Base-by-base conservation (phyloP, 2,888 invertebrate genomes). In the Liodrosophila aerea region DNA sequence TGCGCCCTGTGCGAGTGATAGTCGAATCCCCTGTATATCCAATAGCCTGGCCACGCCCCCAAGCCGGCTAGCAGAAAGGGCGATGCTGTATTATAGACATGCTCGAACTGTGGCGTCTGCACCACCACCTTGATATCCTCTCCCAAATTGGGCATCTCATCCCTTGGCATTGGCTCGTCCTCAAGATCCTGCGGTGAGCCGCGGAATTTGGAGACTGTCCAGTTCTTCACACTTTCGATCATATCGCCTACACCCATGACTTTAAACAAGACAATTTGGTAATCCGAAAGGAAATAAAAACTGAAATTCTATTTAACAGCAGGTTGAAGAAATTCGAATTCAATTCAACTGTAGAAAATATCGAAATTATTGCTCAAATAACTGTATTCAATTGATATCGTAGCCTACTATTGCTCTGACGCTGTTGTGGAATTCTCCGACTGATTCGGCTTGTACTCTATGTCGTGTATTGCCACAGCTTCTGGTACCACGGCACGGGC, bases 21-120 rank as follows among this genome's bases (percentile, higher is more conserved):
- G 8, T 86, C 85, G 4, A 85, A 16, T 8, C 82, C 85, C 3
- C 87, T 61, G 33, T 73, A 82, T 9, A 80, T 15, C 85, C 85
- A 86, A 59, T 76, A 85, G 0, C 76, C 69, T 1, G 85, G 87
- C 85, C 85, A 86, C 1, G 85, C 70, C 4, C 86, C 62, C 37
- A 87, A n/a, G 13, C 76, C 62, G 43, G 73, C 68, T 5, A 77
- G 34, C 4, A 86, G 37, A 52, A 67, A 85, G 4, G 85, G 85
- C 2, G 77, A 67, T 1, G 73, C 70, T 0, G 80, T 36, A 27
- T 60, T 58, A 7, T 74, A 40, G 44, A 72, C 64, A 7, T 41
- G 39, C 22, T 64, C 69, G 30, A 87, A 78, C 7, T 70, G 64
- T 1, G 52, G 47, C 11, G 75, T 69, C 7, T 76, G 66, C 15